Evolutionary conservation across 2,797 vertebrate species (phyloP).

Genomic region (Anguilla obscura): DNA sequence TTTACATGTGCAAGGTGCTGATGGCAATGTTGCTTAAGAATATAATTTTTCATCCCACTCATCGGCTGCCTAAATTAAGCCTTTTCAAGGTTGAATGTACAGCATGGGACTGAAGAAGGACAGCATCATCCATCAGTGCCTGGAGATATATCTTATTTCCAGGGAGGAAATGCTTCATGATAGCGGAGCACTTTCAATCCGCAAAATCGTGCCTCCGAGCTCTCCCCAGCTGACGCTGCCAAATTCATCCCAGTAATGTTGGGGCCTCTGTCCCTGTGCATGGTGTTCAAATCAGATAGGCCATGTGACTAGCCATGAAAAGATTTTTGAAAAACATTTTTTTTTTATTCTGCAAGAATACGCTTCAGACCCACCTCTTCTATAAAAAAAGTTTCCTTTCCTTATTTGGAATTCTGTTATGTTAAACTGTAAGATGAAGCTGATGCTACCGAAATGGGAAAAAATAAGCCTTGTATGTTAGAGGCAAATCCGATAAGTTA

Average conservation of each 20-base stretch:
- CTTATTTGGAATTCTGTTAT: neutral
- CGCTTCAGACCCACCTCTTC: neutral
- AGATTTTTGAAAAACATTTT: conserved; percentile 9
- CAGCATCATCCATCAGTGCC: conserved; percentile 58
- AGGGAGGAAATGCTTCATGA: conserved; percentile 51
- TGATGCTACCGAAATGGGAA: conserved; percentile 21
- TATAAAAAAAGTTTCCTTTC: neutral
- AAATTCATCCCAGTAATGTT: conserved; percentile 22
- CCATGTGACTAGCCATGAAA: conserved; percentile 24
- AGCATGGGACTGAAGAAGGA: conserved; percentile 51
- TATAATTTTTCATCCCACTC: conserved; percentile 54
- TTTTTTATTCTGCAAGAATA: conserved; percentile 3
- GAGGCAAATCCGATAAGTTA: neutral
- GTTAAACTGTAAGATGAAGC: neutral
- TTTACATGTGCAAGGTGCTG: conserved; percentile 50
- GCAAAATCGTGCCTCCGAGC: conserved; percentile 29
- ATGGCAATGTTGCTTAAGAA: conserved; percentile 49
- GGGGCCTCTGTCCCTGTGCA: conserved; percentile 16
- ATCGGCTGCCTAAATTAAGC: conserved; percentile 58
- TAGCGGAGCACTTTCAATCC: conserved; percentile 36
- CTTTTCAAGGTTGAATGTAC: conserved; percentile 58
- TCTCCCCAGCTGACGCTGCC: conserved; percentile 29
- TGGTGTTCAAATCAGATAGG: conserved; percentile 24
- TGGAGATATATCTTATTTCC: conserved; percentile 55
- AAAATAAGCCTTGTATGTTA: neutral